Evolutionary conservation across 2,113 vertebrate species (phyloP).

Genomic region (Nesogale talazaci): DNA sequence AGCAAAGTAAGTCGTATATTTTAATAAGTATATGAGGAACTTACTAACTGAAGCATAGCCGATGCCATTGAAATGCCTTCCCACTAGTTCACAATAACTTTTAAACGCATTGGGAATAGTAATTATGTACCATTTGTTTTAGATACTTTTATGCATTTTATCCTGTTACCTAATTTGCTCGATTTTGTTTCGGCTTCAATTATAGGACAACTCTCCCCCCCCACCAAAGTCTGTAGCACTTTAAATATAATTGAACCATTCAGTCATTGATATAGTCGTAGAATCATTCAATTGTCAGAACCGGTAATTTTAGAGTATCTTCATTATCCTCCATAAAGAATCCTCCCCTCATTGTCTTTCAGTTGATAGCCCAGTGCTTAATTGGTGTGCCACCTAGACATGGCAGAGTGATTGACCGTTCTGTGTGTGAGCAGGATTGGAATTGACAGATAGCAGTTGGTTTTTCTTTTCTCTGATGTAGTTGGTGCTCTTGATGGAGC

Average conservation of each 20-base stretch:
- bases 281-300: background rate
- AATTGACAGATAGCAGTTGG: background rate
- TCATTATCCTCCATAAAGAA: background rate
- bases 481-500: background rate
- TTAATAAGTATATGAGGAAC: too few species aligned
- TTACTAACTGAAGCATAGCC: too few species aligned
- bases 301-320: background rate
- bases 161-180: background rate
- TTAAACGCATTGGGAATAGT: background rate
- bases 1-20: too few species aligned
- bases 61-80: too few species aligned
- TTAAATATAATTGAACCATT: too few species aligned
- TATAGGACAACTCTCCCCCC: background rate
- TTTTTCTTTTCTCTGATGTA: background rate
- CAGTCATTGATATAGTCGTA: background rate
- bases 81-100: too few species aligned
- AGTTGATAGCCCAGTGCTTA: background rate
- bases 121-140: constrained; percentile 11
- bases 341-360: background rate
- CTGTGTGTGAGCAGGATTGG: background rate
- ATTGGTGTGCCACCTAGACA: background rate
- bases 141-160: constrained; percentile 5
- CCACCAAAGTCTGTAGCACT: too few species aligned
- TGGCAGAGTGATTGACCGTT: background rate
- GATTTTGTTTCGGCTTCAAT: background rate